Percentiles rank a stretch among this genome's conserved stretches.
These are phyloP conservation scores for Aphrophora alni DNA, from an alignment of 2,888 invertebrate genomes.

Conservation along the genomic window DNA sequence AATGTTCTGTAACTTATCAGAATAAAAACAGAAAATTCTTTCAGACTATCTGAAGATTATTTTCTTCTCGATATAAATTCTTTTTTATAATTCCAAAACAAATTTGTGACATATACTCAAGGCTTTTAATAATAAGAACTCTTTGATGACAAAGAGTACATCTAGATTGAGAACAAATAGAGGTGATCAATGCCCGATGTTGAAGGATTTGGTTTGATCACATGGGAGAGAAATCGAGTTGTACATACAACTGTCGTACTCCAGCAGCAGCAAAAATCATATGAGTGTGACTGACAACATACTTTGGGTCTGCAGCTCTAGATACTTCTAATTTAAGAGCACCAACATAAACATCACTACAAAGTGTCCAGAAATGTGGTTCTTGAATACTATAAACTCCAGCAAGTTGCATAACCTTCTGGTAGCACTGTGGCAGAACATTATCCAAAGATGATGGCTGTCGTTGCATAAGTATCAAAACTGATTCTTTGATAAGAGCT, in stretches of 20 bases:
- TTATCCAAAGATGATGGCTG: constrained; percentile 85
- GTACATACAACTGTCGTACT: constrained; percentile 89
- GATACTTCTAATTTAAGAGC: constrained; percentile 96
- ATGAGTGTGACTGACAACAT: constrained; percentile 90
- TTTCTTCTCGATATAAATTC: background rate
- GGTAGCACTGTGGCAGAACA: constrained; percentile 85
- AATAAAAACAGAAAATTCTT: background rate
- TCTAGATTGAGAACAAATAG: background rate
- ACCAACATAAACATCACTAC: constrained; percentile 92
- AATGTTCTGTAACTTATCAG: background rate
- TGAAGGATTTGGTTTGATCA: constrained; percentile 56
- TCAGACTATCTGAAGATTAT: background rate
- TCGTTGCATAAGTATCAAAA: constrained; percentile 91
- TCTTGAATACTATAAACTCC: constrained; percentile 97
- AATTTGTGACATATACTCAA: background rate
- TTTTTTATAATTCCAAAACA: background rate
- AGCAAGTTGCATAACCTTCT: constrained; percentile 84
- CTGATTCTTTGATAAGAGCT: constrained; percentile 84
- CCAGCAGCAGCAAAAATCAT: constrained; percentile 94
- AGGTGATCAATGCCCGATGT: background rate
- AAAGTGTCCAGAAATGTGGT: constrained; percentile 98
- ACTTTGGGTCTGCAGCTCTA: constrained; percentile 88
- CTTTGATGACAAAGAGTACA: constrained; percentile 6
- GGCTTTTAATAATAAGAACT: background rate
- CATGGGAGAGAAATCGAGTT: constrained; percentile 88